phyloP scores from a whole-genome alignment of 2,888 invertebrate species.

The Agelastica alni region DNA sequence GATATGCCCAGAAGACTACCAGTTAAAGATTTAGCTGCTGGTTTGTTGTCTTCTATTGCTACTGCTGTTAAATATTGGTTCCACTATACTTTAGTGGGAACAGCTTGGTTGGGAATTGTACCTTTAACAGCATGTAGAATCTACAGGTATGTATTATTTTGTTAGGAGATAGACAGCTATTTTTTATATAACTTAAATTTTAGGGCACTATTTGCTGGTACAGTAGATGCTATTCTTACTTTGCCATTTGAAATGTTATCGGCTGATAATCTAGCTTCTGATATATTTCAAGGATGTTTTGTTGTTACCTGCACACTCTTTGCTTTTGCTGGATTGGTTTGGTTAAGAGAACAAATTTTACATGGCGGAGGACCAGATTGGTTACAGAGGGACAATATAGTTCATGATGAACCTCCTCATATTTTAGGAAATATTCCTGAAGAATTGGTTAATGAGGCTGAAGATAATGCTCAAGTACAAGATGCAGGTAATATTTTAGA shows the following conservation, averaged over 20 bases:
- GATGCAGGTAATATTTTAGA: slow-evolving; percentile 24
- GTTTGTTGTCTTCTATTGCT: slow-evolving; percentile 84
- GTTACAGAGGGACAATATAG: slow-evolving; percentile 77
- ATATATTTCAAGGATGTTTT: slow-evolving; percentile 95
- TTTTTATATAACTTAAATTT: slow-evolving; percentile 4
- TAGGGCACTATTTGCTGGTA: slow-evolving; percentile 88
- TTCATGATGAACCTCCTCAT: slow-evolving; percentile 52
- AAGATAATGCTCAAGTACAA: slow-evolving; percentile 41
- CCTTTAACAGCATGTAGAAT: slow-evolving; percentile 96
- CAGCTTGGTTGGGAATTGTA: slow-evolving; percentile 97
- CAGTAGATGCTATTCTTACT: slow-evolving; percentile 82
- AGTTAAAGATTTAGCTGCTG: slow-evolving; percentile 88
- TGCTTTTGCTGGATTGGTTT: slow-evolving; percentile 95
- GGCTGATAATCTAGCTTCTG: slow-evolving; percentile 88
- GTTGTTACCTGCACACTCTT: slow-evolving; percentile 95
- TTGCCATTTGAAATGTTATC: slow-evolving; percentile 91
- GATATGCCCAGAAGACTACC: slow-evolving; percentile 99
- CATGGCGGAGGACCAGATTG: slow-evolving; percentile 98
- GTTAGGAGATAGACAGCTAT: too few species aligned
- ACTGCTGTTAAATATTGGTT: slow-evolving; percentile 96
- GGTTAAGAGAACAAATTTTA: slow-evolving; percentile 96
- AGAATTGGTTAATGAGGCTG: slow-evolving; percentile 45
- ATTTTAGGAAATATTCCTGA: slow-evolving; percentile 49
- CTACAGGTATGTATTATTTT: slow-evolving; percentile 61
- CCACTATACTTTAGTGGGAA: slow-evolving; percentile 94